Base-by-base conservation (phyloP, 2,797 vertebrate species). In the Phaenicophaeus curvirostris region DNA sequence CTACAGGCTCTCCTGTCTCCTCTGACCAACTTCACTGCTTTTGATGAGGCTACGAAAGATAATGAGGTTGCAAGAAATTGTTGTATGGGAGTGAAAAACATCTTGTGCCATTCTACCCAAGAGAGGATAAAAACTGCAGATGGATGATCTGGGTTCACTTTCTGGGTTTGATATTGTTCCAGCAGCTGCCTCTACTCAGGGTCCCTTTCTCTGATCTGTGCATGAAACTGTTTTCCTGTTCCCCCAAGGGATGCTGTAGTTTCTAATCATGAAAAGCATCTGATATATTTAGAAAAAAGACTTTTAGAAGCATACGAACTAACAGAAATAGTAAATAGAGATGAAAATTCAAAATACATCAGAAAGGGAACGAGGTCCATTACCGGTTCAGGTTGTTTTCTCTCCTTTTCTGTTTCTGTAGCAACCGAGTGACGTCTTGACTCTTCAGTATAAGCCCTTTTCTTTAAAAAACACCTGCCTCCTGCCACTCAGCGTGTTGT, bases 391-490 rank as follows among this genome's bases (percentile, higher is more conserved):
- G 20, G n/a, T 91, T 84, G 6, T 6, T 46, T 83, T 68, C 35
- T 37, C 25, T 41, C 30, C 15, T 37, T 62, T 71, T 51, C 48
- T 72, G 51, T 66, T 65, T 42, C 90, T 65, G 27, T 96, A 99
- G 98, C 96, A 88, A 58, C 97, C 98, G 63, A 96, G 96, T 31
- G 57, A 96, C 46, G 44, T 75, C 48, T 89, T 99, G 37, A 89
- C 85, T 41, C 96, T 97, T 12, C 90, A 97, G 4, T 98, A 98
- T 76, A 78, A 98, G 93, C 98, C 97, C 46, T 96, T 99, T 86
- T 46, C 96, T 35, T 76, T 99, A 76, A 98, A 97, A 90, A 99
- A 98, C 30, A 50, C 98, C 35, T 98, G 98, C 6, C 97, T 97
- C 31, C 92, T 99, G 83, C 79, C 98, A 1, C 94, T 99, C 48